phyloP scores from a whole-genome alignment of 2,113 vertebrate genomes.

The Egretta garzetta region DNA sequence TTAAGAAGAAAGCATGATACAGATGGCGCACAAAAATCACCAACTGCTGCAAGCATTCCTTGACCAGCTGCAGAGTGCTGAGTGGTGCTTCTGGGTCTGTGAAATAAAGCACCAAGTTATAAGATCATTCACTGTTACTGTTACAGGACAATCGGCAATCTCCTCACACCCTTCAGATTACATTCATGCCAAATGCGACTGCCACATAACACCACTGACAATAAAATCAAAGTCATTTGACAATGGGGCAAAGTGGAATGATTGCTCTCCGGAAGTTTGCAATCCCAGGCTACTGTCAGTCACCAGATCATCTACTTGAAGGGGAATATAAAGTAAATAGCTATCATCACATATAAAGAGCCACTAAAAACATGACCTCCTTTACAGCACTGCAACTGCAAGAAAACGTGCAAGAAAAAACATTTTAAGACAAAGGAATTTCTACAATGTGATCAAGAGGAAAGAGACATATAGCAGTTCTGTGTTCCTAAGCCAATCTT shows the following conservation, averaged over 20 bases:
- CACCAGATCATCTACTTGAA: background rate
- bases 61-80: background rate
- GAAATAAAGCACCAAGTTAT: rapidly evolving
- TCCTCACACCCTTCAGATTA: background rate
- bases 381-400: background rate
- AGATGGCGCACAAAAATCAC: background rate
- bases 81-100: background rate
- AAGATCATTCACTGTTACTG: background rate
- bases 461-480: background rate
- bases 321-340: background rate
- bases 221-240: background rate
- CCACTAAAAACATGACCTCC: background rate
- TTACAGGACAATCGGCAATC: background rate
- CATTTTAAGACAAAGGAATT: background rate
- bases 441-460: background rate
- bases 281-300: background rate
- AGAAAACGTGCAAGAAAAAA: background rate
- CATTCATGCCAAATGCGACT: background rate
- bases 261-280: background rate
- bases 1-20: background rate
- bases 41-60: background rate
- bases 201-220: rapidly evolving
- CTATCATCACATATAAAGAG: background rate
- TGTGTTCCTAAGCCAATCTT: background rate
- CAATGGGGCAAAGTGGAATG: background rate